Evolutionary conservation across 2,113 vertebrate species (phyloP), one percentile per base, ranked within the genome.

Genomic region (Nesogale talazaci): DNA sequence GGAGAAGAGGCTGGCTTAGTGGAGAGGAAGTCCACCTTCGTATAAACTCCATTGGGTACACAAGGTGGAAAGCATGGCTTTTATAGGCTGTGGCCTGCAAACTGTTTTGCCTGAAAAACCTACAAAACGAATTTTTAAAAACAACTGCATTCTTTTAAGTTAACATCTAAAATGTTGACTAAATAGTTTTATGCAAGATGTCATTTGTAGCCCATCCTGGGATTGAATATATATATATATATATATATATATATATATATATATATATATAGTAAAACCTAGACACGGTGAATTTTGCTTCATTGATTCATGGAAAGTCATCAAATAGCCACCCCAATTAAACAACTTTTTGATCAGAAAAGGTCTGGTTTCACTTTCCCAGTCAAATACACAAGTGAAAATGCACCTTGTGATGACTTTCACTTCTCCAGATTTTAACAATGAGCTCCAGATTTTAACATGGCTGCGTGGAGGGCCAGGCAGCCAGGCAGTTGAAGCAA

Each of bases 291-390:
- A 65, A 59, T 88, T 75, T 91, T 15, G 12, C 31, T 90, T 63
- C 57, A 70, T 91, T 23, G 20, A 17, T 75, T 87, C 34, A 16
- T 40, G 19, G 34, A 42, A 91, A 90, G 88, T 27, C 23, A 36
- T 88, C 70, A 85, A 92, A 82, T 11, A 36, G 87, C 38, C 52
- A 42, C 25, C n/a, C 31, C 78, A 91, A 46, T 52, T 89, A 42
- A 59, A 57, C 22, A 63, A 27, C 10, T 27, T 91, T 91, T 85
- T 34, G 34, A 1, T 84, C 65, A 36, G 61, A 87, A 86, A 81
- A 94, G 20, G 7, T 84, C 57, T 34, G 29, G 87, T 56, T 93
- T 90, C 56, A 70, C 79, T 89, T 93, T 91, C 86, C 67, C 89
- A 2, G 69, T 84, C 36, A 92, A 79, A 89, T 81, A 38, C 7